Percentiles rank a stretch among this genome's conserved stretches.
Conservation (phyloP, 2,113 vertebrate genomes). For the Pedionomus torquatus region DNA sequence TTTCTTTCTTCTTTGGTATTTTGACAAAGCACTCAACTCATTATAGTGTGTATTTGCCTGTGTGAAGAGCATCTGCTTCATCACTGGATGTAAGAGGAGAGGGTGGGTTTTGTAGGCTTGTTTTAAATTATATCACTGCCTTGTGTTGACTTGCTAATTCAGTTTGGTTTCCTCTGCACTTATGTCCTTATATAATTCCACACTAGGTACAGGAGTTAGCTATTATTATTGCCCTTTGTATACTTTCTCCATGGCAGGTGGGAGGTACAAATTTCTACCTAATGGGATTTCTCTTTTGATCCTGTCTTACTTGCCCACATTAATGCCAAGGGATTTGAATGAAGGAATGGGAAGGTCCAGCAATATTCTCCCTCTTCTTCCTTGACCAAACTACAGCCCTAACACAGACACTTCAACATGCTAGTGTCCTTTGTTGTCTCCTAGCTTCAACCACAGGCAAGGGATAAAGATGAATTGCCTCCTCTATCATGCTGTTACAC, state of each 20-base stretch:
- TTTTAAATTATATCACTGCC: neutral
- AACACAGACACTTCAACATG: neutral
- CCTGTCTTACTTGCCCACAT: accelerated
- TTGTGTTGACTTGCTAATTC: neutral
- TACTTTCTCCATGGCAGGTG: neutral
- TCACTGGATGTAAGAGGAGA: neutral
- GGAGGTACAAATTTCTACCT: neutral
- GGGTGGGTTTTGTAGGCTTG: neutral
- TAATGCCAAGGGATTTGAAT: neutral
- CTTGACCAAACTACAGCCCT: neutral
- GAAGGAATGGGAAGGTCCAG: neutral
- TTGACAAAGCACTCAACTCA: neutral
- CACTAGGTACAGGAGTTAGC: neutral
- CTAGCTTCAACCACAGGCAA: neutral
- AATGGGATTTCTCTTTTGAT: neutral
- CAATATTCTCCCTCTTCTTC: neutral
- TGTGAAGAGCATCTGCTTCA: neutral
- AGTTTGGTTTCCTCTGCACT: neutral
- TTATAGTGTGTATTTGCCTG: neutral
- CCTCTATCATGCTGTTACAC: neutral
- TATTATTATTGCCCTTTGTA: neutral
- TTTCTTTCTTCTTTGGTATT: neutral
- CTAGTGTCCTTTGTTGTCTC: neutral
- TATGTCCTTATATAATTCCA: neutral
- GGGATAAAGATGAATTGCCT: neutral